Evolutionary conservation across 1,140 invertebrate species (phyloP).

Genomic region (Pentalonia nigronervosa): DNA sequence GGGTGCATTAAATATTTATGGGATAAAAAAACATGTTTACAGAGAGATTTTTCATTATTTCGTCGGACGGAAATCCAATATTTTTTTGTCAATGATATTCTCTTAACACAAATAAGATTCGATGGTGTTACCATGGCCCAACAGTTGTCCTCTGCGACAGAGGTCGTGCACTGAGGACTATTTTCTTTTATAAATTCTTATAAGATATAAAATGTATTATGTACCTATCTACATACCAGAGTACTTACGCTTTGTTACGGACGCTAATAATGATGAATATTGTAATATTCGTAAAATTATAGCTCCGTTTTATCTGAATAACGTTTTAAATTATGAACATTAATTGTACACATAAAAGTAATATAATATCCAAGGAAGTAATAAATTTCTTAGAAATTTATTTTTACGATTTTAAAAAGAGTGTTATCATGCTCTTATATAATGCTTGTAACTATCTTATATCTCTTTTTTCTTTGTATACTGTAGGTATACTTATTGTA

Average conservation of each 20-base stretch:
- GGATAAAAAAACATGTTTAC: background rate
- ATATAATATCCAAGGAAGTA: background rate
- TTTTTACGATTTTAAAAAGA: slow-evolving; percentile 33
- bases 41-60: background rate
- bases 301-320: background rate
- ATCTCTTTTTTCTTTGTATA: background rate
- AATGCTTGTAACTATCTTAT: background rate
- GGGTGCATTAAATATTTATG: slow-evolving; percentile 3
- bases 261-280: slow-evolving; percentile 24
- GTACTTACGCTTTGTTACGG: background rate
- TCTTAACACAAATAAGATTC: background rate
- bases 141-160: background rate
- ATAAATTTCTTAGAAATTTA: slow-evolving; percentile 10
- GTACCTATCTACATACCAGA: background rate
- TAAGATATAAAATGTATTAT: background rate
- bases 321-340: background rate
- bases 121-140: background rate
- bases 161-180: background rate
- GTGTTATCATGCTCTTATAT: background rate
- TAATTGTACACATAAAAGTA: slow-evolving; percentile 19
- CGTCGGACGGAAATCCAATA: background rate
- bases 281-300: background rate
- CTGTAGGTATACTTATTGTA: background rate
- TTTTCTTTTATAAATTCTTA: background rate
- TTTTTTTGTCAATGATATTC: background rate